Evolutionary conservation across 2,888 invertebrate species (phyloP).

Genomic region (Vannuccia rotundouncinata): DNA sequence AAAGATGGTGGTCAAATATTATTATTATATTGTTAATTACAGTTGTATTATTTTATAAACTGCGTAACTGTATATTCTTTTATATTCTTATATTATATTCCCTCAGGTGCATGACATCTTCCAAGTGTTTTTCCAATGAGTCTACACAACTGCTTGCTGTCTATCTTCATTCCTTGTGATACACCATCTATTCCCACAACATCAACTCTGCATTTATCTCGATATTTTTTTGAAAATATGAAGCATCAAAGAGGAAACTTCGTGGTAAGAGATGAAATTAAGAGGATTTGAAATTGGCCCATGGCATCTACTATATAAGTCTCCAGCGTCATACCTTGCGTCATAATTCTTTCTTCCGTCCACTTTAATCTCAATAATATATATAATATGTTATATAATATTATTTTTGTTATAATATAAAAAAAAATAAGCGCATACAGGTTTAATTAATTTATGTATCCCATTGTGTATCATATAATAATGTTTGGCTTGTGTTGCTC

Average conservation of each 20-base stretch:
- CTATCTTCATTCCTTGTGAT: not conserved
- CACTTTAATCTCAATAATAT: too few relatives aligned
- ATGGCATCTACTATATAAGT: not conserved
- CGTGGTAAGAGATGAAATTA: not conserved
- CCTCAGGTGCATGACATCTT: not conserved
- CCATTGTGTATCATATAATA: too few relatives aligned
- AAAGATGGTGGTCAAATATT: not conserved
- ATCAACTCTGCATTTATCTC: not conserved
- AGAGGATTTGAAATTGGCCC: not conserved
- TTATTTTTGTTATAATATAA: too few relatives aligned
- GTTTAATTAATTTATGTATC: too few relatives aligned
- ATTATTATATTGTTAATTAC: not conserved
- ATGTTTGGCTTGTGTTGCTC: too few relatives aligned
- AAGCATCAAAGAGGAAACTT: not conserved
- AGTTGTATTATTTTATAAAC: not conserved
- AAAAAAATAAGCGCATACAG: too few relatives aligned
- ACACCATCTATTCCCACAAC: slow-evolving; percentile 1
- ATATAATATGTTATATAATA: too few relatives aligned
- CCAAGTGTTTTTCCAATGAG: slow-evolving; percentile 9
- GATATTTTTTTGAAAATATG: not conserved
- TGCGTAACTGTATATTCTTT: too few relatives aligned
- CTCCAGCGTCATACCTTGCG: not conserved
- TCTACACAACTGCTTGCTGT: not conserved
- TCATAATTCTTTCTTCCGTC: not conserved
- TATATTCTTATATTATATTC: too few relatives aligned